These are phyloP conservation scores for Lithophane ornitopus DNA, from an alignment of 2,888 invertebrate genomes.

Conservation along the genomic window DNA sequence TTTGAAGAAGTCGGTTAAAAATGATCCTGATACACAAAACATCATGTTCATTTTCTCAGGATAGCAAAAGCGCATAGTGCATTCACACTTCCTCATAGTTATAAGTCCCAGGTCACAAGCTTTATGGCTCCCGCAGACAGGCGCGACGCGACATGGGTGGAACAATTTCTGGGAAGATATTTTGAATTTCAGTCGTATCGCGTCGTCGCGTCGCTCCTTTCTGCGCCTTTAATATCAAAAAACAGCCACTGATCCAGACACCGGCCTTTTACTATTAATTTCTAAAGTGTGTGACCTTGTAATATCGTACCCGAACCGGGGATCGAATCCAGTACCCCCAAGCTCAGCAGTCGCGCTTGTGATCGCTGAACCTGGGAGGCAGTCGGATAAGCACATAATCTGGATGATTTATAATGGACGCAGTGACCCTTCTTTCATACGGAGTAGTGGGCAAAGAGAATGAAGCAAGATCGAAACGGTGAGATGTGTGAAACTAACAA, in stretches of 20 bases:
- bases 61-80: neutral
- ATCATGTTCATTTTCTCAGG: neutral
- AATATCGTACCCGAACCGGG: rapidly evolving
- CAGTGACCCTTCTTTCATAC: slow-evolving; percentile 29
- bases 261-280: neutral
- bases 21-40: neutral
- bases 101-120: neutral
- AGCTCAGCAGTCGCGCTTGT: neutral
- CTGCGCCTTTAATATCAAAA: too few relatives aligned
- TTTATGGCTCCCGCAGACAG: too few relatives aligned
- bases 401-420: slow-evolving; percentile 40
- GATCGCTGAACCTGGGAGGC: neutral
- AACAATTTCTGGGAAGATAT: too few relatives aligned
- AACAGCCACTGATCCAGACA: neutral
- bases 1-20: too few relatives aligned
- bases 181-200: too few relatives aligned
- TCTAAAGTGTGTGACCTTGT: neutral
- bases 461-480: slow-evolving; percentile 7
- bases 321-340: neutral
- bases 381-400: slow-evolving; percentile 30
- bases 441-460: slow-evolving; percentile 33
- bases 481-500: slow-evolving; percentile 36
- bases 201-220: too few relatives aligned
- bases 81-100: neutral
- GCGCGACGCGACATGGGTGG: too few relatives aligned